Evolutionary conservation across 2,888 invertebrate genomes (phyloP), one percentile per base, ranked within the genome.

Genomic region (Rhagophthalmus giganteus): DNA sequence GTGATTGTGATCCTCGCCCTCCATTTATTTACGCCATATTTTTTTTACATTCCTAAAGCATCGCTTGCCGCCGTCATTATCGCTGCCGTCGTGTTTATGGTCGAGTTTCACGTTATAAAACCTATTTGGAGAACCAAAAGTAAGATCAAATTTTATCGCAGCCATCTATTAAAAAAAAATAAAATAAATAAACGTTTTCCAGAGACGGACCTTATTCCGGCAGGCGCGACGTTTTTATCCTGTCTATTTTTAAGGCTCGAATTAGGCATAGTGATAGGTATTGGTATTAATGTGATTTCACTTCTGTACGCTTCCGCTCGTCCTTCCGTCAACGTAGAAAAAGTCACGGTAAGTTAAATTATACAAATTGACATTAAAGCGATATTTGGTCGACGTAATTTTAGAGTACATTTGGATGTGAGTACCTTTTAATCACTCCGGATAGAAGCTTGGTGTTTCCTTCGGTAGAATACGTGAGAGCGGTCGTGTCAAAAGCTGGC

Each of bases 401-500:
- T 16, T 62, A 81, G 81, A 78, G 76, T 52, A 61, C 75, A 10
- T 74, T 73, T 48, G 81, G 80, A 12, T 75, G 73, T 58, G 80
- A 82, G 50, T 82, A 81, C 63, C 69, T 83, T 24, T 72, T 79
- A 26, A 79, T 83, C 30, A 82, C 81, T 2, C 84, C 84, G 0
- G 83, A 83, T 60, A 74, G 83, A 59, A 83, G 82, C 65, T 73
- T 85, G 14, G 78, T 79, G 1, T 85, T 84, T 67, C 84, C 85
- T 9, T 82, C 84, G 3, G 82, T 83, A 2, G 84, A 84, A 56
- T 83, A 85, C 62, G 81, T 85, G 1, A 74, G 82, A 44, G 73
- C 76, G 32, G 82, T 87, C 55, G 83, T 94, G 51, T 83, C 85
- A 66, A 90, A 90, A 76, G 87, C 84, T 9, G 86, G 82, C 10